Percentiles rank a stretch among this genome's conserved stretches.
phyloP scores from a whole-genome alignment of 1,140 invertebrate species.

The Drosophila setifemur region DNA sequence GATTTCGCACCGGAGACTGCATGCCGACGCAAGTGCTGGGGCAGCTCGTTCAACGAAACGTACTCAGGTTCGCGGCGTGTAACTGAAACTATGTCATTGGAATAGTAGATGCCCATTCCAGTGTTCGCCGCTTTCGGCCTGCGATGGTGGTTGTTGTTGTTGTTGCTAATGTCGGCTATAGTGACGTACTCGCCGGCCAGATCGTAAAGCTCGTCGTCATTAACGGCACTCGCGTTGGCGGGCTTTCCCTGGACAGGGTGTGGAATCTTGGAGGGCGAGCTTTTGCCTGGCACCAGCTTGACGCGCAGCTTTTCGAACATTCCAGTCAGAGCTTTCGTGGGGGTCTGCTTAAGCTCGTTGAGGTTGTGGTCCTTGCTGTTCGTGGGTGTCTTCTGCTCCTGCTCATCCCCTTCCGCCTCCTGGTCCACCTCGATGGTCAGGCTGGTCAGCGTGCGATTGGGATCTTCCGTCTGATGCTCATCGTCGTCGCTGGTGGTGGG shows the following conservation, averaged over 20 bases:
- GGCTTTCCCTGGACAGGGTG: slow-evolving; percentile 36
- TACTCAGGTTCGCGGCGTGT: slow-evolving; percentile 85
- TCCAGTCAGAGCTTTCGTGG: slow-evolving; percentile 84
- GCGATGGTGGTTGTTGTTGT: slow-evolving; percentile 83
- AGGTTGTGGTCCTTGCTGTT: slow-evolving; percentile 77
- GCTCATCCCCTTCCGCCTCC: slow-evolving; percentile 10
- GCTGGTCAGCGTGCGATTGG: slow-evolving; percentile 65
- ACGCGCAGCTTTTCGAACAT: slow-evolving; percentile 86
- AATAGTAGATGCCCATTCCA: slow-evolving; percentile 83
- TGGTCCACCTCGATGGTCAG: slow-evolving; percentile 57
- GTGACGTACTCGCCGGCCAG: slow-evolving; percentile 92
- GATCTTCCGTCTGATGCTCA: slow-evolving; percentile 83
- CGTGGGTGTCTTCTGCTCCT: slow-evolving; percentile 60
- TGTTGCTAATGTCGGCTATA: slow-evolving; percentile 91
- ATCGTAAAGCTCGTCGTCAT: slow-evolving; percentile 83
- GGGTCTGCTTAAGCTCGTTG: slow-evolving; percentile 70
- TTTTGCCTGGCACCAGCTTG: slow-evolving; percentile 84
- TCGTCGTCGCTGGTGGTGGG: slow-evolving; percentile 94
- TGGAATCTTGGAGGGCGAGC: slow-evolving; percentile 83
- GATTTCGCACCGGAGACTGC: slow-evolving; percentile 70
- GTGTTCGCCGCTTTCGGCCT: slow-evolving; percentile 38
- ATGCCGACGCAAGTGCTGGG: slow-evolving; percentile 84
- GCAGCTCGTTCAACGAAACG: slow-evolving; percentile 91
- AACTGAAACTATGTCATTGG: slow-evolving; percentile 85
- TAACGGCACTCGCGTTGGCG: slow-evolving; percentile 59